A percentile compares a stretch with the other conserved stretches of the same genome.
Evolutionary conservation across 2,113 vertebrate genomes (phyloP).

Genomic region (Sprattus sprattus): DNA sequence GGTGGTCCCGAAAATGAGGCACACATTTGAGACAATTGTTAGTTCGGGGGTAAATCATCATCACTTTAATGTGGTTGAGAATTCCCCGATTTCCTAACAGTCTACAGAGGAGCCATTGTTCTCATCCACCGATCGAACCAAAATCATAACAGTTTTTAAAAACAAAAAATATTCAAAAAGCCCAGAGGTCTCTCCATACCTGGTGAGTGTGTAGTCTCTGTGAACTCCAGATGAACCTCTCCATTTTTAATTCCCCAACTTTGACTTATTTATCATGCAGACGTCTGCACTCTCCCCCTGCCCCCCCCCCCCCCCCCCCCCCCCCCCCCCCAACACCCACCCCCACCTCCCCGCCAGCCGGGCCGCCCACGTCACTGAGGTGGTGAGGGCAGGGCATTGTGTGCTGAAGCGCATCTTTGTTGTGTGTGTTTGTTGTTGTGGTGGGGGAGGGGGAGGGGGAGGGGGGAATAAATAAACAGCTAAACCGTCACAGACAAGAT

Average conservation of each 20-base stretch:
- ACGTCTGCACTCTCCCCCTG: conserved; percentile 23
- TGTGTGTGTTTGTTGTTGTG: neutral
- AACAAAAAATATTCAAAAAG: neutral
- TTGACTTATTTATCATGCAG: conserved; percentile 41
- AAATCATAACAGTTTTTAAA: neutral
- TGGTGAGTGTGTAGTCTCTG: conserved; percentile 20
- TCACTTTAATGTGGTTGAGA: neutral
- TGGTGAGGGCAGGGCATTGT: no score
- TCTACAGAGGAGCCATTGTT: neutral
- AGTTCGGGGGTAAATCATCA: neutral
- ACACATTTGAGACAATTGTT: neutral
- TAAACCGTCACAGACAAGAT: neutral
- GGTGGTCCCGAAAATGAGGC: neutral
- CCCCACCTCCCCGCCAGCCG: no score
- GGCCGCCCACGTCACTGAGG: no score
- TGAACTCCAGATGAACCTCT: conserved; percentile 41
- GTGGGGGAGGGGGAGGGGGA: neutral
- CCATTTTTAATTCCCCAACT: conserved; percentile 36
- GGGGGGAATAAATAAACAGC: neutral
- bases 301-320: no score
- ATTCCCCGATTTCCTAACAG: neutral
- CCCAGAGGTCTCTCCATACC: neutral
- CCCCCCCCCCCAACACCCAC: no score
- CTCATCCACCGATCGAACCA: neutral
- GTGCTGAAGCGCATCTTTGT: no score